Percentiles rank a stretch among this genome's conserved stretches.
Evolutionary conservation across 2,888 invertebrate species (phyloP).

Genomic region (Minunthozetes semirufus): DNA sequence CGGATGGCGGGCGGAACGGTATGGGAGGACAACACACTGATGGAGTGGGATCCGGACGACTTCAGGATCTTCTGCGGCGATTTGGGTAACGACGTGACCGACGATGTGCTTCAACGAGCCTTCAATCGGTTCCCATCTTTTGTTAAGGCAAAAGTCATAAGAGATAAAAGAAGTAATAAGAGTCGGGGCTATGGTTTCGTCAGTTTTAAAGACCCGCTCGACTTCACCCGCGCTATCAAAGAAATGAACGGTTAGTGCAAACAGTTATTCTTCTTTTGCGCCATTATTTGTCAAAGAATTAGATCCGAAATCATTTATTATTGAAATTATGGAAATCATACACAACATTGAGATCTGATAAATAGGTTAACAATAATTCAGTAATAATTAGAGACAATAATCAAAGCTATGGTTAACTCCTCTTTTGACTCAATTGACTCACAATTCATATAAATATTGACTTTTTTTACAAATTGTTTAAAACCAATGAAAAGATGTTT

Average conservation of each 20-base stretch:
- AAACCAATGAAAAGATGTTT: not conserved
- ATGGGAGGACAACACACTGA: conserved; percentile 90
- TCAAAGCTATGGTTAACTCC: not conserved
- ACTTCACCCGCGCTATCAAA: conserved; percentile 96
- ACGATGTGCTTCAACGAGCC: conserved; percentile 89
- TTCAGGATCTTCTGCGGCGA: conserved; percentile 99
- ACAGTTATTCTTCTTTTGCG: not conserved
- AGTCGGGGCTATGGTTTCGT: conserved; percentile 99
- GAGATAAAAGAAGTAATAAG: conserved; percentile 94
- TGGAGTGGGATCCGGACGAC: conserved; percentile 98
- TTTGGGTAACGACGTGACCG: conserved; percentile 96
- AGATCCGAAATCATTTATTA: not conserved
- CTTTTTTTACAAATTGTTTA: not conserved
- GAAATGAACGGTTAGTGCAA: conserved; percentile 87
- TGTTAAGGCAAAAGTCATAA: conserved; percentile 83
- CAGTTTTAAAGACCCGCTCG: conserved; percentile 93
- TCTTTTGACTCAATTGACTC: too few species aligned
- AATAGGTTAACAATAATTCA: not conserved
- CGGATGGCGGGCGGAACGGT: conserved; percentile 86
- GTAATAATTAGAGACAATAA: not conserved
- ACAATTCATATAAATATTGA: too few species aligned
- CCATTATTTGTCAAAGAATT: not conserved
- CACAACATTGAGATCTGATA: not conserved
- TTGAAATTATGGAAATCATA: not conserved
- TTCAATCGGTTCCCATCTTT: conserved; percentile 92